Percentiles rank a stretch among this genome's conserved stretches.
These are phyloP conservation scores for Camponotus vicinus DNA, from an alignment of 1,140 invertebrate genomes.

Conservation along the genomic window DNA sequence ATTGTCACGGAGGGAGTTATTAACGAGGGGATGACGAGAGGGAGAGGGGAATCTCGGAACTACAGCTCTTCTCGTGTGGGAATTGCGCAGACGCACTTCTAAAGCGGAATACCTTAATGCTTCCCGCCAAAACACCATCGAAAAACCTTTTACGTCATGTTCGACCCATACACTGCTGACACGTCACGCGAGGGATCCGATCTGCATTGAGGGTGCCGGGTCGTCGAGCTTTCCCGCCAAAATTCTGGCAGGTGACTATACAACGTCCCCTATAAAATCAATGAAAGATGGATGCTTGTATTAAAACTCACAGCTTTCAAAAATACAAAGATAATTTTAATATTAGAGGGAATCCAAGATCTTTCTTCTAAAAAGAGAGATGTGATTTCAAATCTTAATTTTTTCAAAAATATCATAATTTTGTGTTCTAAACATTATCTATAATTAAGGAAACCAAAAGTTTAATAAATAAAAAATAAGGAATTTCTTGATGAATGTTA, in stretches of 20 bases:
- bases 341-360: not conserved
- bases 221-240: constrained; percentile 67
- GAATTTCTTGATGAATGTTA: not conserved
- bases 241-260: constrained; percentile 25
- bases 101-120: constrained; percentile 70
- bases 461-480: not conserved
- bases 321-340: not conserved
- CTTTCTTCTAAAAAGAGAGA: not conserved
- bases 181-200: constrained; percentile 48
- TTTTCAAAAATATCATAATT: not conserved
- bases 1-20: constrained; percentile 75
- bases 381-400: not conserved
- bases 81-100: constrained; percentile 67
- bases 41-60: constrained; percentile 63
- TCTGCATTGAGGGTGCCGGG: not conserved
- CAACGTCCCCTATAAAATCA: constrained; percentile 17
- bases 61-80: constrained; percentile 67
- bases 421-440: not conserved
- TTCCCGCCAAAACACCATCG: constrained; percentile 70
- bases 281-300: not conserved
- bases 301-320: not conserved
- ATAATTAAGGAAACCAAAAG: not conserved
- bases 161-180: constrained; percentile 41
- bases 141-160: constrained; percentile 65
- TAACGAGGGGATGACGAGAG: constrained; percentile 71